Conservation (phyloP, 2,888 invertebrate genomes). For the Bellardia bayeri region DNA sequence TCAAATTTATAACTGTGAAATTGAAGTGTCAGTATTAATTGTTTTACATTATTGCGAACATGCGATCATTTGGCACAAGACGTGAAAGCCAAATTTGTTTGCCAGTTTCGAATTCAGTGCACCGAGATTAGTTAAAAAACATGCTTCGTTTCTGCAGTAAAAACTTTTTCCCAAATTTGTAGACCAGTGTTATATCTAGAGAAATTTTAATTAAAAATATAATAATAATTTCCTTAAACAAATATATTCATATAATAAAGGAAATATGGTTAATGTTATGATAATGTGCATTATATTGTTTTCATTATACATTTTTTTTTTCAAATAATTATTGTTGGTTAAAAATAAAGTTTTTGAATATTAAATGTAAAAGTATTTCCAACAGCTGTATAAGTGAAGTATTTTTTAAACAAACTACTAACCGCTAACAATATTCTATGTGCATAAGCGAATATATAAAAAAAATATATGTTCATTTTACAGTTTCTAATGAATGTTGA, state of each 20-base stretch:
- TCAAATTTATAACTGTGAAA: too few species aligned
- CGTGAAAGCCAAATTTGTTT: too few species aligned
- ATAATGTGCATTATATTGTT: not conserved
- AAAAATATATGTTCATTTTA: not conserved
- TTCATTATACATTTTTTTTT: not conserved
- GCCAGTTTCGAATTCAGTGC: too few species aligned
- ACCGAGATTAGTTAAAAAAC: too few species aligned
- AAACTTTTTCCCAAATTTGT: too few species aligned
- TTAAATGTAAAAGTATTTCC: slow-evolving; percentile 25
- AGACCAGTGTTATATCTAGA: too few species aligned
- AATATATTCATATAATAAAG: slow-evolving; percentile 3
- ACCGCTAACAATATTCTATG: slow-evolving; percentile 23
- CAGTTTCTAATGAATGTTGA: not conserved
- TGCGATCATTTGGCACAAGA: too few species aligned
- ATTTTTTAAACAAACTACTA: slow-evolving; percentile 2
- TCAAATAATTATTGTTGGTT: slow-evolving; percentile 35
- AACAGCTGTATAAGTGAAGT: slow-evolving; percentile 15
- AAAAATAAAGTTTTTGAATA: slow-evolving; percentile 49
- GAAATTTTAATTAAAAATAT: too few species aligned
- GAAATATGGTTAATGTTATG: slow-evolving; percentile 25
- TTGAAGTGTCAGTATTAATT: too few species aligned
- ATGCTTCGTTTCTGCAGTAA: too few species aligned
- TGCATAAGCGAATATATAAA: not conserved
- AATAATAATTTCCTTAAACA: not conserved
- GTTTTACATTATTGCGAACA: too few species aligned